phyloP scores from a whole-genome alignment of 2,113 vertebrate genomes.

The Willisornis vidua region DNA sequence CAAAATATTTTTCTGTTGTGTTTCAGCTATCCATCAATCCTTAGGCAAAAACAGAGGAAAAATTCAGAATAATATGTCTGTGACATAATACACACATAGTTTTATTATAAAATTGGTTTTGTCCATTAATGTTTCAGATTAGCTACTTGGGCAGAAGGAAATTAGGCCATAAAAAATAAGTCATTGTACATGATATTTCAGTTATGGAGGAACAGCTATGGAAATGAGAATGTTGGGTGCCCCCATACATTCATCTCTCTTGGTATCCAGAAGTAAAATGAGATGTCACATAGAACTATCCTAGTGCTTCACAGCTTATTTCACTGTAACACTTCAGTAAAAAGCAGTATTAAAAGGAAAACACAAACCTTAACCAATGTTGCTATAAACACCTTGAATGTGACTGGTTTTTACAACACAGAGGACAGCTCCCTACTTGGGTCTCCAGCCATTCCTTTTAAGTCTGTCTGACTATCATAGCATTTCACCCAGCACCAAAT shows the following conservation, averaged over 20 bases:
- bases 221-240: background rate
- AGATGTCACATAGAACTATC: conserved; percentile 32
- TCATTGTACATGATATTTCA: conserved; percentile 52
- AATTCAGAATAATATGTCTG: conserved; percentile 33
- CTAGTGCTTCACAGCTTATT: conserved; percentile 1
- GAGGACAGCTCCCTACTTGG: background rate
- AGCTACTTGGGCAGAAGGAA: conserved; percentile 21
- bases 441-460: background rate
- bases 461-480: background rate
- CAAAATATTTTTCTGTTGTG: conserved; percentile 40
- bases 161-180: conserved; percentile 69
- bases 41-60: conserved; percentile 29
- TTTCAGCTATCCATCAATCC: conserved; percentile 55
- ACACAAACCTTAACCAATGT: background rate
- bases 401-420: background rate
- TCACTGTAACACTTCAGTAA: background rate
- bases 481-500: background rate
- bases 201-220: conserved; percentile 35
- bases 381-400: background rate
- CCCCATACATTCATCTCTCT: conserved; percentile 28
- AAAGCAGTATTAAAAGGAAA: background rate
- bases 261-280: conserved; percentile 38
- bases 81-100: conserved; percentile 8
- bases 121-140: conserved; percentile 54
- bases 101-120: conserved; percentile 34